Base-by-base conservation (phyloP, 2,797 vertebrate genomes). In the Anabas testudineus region DNA sequence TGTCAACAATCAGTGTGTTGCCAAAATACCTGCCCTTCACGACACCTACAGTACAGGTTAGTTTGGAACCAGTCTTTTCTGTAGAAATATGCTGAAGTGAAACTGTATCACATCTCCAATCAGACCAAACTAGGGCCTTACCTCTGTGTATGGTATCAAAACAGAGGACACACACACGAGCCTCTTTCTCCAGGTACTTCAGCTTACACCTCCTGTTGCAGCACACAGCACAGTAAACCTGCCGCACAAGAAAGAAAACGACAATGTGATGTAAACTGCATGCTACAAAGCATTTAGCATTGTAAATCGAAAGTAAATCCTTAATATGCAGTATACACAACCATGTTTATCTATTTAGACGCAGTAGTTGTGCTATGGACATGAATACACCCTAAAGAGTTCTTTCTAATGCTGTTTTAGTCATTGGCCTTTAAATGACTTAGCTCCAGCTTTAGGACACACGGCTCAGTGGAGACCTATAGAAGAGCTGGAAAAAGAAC, bases 161-260 rank as follows among this genome's bases (percentile, higher is more conserved):
- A 91, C 98, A 99, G 88, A 93, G 54, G 82, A 95, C 90, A 78
- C 98, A 99, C 46, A 99, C 97, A 52, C 97, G 95, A 70, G 97
- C 97, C 91, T 99, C 97, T 67, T 97, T 99, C 52, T 98, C 97
- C 92, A 98, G 82, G 80, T 97, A 99, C 10, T 95, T 95, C 19
- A 99, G 94, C 78, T 96, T 96, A 88, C 95, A 97, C 87, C 95
- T 99, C 67, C 94, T 94, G 91, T 94, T 98, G 93, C 97, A 99
- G 93, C 97, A 99, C 54, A 87, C 87, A 2, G 94, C 93, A 80
- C 98, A 99, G 90, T 97, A 99, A 8, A 99, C 97, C 98, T 99
- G 92, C 51, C 81, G 67, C 80, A 75, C 36, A 34, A 32, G 46
- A 71, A 21, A 76, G 28, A 69, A 28, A 47, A 57, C 0, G 14